Conservation (phyloP, 2,797 vertebrate species). For the Huso huso region DNA sequence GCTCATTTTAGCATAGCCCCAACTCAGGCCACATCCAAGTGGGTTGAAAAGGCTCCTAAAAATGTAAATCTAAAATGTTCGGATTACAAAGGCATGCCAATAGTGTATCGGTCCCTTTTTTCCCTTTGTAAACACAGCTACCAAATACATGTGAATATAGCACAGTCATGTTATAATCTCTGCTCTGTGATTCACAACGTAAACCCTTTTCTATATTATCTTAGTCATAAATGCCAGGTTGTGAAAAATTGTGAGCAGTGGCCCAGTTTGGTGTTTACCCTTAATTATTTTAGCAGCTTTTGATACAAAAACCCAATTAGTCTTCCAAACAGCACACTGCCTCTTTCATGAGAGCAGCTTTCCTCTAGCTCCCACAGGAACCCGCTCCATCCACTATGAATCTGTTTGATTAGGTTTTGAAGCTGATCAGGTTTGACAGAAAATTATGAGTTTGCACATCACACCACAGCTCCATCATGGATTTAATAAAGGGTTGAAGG, state of each 20-base stretch:
- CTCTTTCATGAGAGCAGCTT: slow-evolving; percentile 1
- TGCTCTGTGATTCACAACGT: no score
- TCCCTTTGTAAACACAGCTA: no score
- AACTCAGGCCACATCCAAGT: no score
- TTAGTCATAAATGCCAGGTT: no score
- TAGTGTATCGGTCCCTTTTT: no score
- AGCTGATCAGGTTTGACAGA: slow-evolving; percentile 11
- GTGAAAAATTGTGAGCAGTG: neutral
- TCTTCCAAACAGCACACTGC: neutral
- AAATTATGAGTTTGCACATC: slow-evolving; percentile 12
- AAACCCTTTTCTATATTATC: no score
- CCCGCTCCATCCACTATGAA: slow-evolving; percentile 7
- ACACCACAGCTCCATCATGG: slow-evolving; percentile 5
- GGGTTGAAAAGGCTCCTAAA: no score
- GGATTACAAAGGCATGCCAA: no score
- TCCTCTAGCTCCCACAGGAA: neutral
- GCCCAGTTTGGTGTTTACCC: neutral
- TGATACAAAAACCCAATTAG: slow-evolving; percentile 4
- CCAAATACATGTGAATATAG: no score
- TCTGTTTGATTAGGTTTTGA: slow-evolving; percentile 12
- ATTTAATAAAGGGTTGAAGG: neutral
- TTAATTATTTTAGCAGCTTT: neutral
- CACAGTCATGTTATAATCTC: no score
- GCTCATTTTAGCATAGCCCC: no score
- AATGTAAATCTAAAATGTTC: no score